Percentiles rank a stretch among this genome's conserved stretches.
Conservation (phyloP, 2,888 invertebrate genomes). For the Ischnus inquisitorius region DNA sequence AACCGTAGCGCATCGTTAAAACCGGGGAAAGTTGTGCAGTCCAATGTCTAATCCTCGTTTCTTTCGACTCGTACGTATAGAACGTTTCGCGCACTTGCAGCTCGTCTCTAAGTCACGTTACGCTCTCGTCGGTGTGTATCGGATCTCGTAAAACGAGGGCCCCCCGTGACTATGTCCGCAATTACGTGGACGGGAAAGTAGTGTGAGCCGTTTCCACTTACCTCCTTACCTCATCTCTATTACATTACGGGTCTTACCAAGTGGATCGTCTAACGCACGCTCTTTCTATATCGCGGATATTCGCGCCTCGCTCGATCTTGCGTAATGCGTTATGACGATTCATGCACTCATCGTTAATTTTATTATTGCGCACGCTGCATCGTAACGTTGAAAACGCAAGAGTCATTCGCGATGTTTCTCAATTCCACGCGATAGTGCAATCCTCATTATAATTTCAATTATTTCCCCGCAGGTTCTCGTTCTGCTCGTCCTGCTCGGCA, state of each 20-base stretch:
- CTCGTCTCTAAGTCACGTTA: not conserved
- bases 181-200: conserved; percentile 56
- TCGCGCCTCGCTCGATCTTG: conserved; percentile 4
- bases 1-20: not conserved
- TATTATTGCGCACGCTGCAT: conserved; percentile 7
- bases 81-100: not conserved
- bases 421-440: not conserved
- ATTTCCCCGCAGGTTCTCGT: conserved; percentile 75
- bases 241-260: conserved; percentile 45
- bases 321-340: not conserved
- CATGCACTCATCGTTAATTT: conserved; percentile 17
- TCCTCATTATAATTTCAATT: not conserved
- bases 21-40: conserved; percentile 52
- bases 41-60: conserved; percentile 46
- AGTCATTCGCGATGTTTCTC: not conserved
- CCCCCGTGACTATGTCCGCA: conserved; percentile 23
- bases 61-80: conserved; percentile 20
- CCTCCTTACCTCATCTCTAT: conserved; percentile 61
- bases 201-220: conserved; percentile 40
- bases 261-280: conserved; percentile 10
- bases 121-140: conserved; percentile 8
- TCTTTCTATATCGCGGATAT: not conserved
- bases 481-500: conserved; percentile 75
- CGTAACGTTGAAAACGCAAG: not conserved
- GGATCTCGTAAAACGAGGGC: conserved; percentile 2